Percentiles rank a stretch among this genome's conserved stretches.
phyloP scores from a whole-genome alignment of 2,113 vertebrate genomes.

The Pogona vitticeps region DNA sequence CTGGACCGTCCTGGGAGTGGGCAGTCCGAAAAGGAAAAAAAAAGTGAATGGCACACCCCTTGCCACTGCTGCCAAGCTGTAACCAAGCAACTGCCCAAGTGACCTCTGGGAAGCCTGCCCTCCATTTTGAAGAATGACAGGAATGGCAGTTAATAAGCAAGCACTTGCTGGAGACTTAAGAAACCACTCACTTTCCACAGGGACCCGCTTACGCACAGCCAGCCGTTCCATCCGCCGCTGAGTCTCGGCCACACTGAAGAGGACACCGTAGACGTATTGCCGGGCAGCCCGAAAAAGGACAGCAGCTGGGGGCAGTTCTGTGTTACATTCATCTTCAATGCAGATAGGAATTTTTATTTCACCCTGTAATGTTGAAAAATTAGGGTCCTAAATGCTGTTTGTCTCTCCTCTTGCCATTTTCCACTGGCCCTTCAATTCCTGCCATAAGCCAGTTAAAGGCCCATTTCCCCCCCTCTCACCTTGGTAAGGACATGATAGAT shows the following conservation, averaged over 20 bases:
- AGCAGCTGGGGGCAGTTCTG: conserved; percentile 87
- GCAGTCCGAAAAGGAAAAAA: no score
- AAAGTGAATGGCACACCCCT: no score
- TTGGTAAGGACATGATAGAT: conserved; percentile 93
- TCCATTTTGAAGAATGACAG: background rate
- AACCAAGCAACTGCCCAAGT: background rate
- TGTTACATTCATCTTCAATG: conserved; percentile 91
- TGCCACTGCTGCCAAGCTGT: no score
- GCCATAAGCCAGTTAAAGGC: background rate
- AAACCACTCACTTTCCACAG: conserved; percentile 79
- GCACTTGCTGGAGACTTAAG: background rate
- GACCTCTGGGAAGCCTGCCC: background rate
- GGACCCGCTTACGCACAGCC: conserved; percentile 82
- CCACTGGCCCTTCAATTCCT: background rate
- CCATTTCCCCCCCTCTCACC: conserved; percentile 63
- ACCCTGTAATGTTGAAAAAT: conserved; percentile 73
- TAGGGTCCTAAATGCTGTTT: background rate
- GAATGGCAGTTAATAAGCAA: background rate
- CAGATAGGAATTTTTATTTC: conserved; percentile 94
- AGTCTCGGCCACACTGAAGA: conserved; percentile 91
- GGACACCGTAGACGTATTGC: conserved; percentile 89
- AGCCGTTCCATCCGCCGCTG: conserved; percentile 86
- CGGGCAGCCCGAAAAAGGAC: conserved; percentile 87
- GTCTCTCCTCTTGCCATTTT: background rate
- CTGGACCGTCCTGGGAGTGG: no score